These are phyloP conservation scores for Caenorhabditis remanei DNA, from an alignment of 1,140 invertebrate genomes.

Conservation along the genomic window DNA sequence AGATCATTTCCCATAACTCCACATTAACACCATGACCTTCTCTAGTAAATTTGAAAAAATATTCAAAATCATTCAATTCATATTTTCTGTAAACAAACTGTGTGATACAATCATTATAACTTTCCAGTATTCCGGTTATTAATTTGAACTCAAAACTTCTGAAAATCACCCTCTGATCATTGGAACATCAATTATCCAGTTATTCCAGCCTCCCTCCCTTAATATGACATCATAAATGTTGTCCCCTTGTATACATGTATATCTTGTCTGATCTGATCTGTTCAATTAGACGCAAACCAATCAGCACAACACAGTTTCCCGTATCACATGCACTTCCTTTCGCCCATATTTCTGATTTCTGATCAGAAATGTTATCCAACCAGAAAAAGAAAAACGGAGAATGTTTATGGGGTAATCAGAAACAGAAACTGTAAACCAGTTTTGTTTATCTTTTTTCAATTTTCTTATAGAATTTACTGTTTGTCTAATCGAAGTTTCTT, in stretches of 20 bases:
- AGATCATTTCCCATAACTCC: too few species aligned
- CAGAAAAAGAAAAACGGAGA: too few species aligned
- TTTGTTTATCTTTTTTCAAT: not conserved
- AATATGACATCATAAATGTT: not conserved
- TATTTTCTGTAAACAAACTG: too few species aligned
- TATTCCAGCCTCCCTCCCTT: too few species aligned
- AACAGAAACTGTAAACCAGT: not conserved
- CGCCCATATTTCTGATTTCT: not conserved
- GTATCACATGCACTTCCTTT: not conserved
- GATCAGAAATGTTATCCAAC: not conserved
- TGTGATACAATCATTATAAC: too few species aligned
- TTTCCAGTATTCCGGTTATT: too few species aligned
- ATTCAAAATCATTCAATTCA: too few species aligned
- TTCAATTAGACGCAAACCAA: not conserved
- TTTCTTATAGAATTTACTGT: not conserved
- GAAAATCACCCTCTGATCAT: too few species aligned
- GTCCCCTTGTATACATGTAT: not conserved
- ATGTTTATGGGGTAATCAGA: not conserved
- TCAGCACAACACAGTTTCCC: not conserved
- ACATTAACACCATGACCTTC: too few species aligned
- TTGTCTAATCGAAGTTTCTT: not conserved
- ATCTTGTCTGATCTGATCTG: slow-evolving; percentile 22
- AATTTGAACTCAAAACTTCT: too few species aligned
- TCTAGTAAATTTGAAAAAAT: too few species aligned
- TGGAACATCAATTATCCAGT: too few species aligned